A percentile compares a stretch with the other conserved stretches of the same genome.
Evolutionary conservation across 2,113 vertebrate genomes (phyloP).

Genomic region (Dromiciops gliroides): DNA sequence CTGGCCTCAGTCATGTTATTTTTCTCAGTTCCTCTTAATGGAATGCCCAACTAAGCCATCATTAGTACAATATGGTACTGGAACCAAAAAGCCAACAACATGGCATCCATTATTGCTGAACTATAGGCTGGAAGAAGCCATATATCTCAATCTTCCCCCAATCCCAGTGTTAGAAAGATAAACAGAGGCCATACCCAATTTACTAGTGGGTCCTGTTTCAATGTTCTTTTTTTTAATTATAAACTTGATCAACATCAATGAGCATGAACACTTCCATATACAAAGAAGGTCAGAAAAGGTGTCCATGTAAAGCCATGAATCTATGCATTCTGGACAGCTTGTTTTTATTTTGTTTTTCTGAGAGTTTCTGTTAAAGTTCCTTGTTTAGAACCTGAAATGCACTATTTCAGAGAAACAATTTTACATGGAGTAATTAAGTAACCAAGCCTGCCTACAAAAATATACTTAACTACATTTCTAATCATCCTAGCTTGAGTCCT

Average conservation of each 20-base stretch:
- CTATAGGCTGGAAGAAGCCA: neutral
- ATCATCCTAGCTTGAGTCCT: neutral
- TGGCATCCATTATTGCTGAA: neutral
- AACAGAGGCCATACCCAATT: neutral
- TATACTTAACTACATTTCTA: neutral
- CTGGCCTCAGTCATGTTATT: neutral
- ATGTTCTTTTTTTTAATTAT: neutral
- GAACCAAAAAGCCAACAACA: neutral
- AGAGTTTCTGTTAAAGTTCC: neutral
- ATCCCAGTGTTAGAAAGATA: neutral
- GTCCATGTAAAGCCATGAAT: neutral
- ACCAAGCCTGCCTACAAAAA: neutral
- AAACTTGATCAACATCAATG: neutral
- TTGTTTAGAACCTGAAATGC: neutral
- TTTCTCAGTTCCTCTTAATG: neutral
- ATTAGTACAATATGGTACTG: neutral
- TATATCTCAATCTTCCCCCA: neutral
- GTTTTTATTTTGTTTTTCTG: neutral
- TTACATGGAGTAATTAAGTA: neutral
- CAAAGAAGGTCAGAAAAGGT: neutral
- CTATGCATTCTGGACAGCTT: neutral
- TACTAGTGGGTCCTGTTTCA: neutral
- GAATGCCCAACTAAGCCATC: neutral
- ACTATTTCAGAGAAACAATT: neutral
- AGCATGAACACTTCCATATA: neutral